phyloP scores from a whole-genome alignment of 2,797 vertebrate genomes.

The Phalanger gymnotis region DNA sequence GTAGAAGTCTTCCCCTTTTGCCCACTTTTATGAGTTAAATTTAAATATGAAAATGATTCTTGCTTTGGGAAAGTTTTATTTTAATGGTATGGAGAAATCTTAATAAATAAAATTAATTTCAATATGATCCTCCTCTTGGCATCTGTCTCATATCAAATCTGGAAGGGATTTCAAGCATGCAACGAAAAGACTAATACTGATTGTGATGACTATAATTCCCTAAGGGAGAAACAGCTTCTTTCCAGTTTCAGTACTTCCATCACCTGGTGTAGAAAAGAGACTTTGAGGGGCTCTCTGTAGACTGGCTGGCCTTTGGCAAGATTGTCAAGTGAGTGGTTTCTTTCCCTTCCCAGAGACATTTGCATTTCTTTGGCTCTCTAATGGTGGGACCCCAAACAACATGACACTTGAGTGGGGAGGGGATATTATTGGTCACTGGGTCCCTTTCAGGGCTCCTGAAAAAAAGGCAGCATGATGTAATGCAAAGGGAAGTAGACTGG shows the following conservation, averaged over 20 bases:
- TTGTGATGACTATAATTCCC: not conserved
- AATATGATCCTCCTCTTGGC: accelerated
- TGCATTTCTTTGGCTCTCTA: not conserved
- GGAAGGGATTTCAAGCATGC: not conserved
- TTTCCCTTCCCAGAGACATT: not conserved
- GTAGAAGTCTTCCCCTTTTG: slow-evolving; percentile 89
- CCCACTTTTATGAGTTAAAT: slow-evolving; percentile 71
- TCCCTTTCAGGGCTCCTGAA: not conserved
- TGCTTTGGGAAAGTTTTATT: slow-evolving; percentile 82
- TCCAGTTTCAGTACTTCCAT: not conserved
- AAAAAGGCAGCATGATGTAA: not conserved
- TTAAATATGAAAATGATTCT: slow-evolving; percentile 70
- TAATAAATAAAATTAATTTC: slow-evolving; percentile 83
- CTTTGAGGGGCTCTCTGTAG: not conserved
- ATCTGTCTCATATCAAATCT: slow-evolving; percentile 6
- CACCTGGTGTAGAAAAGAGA: not conserved
- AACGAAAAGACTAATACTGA: not conserved
- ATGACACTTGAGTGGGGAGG: too few species aligned
- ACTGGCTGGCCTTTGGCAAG: not conserved
- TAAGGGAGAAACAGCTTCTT: not conserved
- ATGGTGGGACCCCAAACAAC: too few species aligned
- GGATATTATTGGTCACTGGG: not conserved
- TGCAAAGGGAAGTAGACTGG: not conserved
- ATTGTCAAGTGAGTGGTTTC: not conserved
- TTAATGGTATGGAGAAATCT: slow-evolving; percentile 83